phyloP scores from a whole-genome alignment of 1,140 invertebrate species.

The Caenorhabditis remanei region DNA sequence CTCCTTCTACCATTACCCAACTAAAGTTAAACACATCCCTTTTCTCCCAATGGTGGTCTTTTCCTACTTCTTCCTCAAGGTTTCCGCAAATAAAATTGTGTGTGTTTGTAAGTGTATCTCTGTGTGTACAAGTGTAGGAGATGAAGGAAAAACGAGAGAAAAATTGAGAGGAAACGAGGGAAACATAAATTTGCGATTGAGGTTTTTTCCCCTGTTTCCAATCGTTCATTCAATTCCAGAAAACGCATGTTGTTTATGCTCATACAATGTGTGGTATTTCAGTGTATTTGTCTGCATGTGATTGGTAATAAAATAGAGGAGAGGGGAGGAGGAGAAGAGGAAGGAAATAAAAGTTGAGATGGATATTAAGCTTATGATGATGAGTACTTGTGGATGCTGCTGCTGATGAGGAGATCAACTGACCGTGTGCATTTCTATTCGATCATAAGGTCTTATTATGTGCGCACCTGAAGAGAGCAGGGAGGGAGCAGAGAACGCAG shows the following conservation, averaged over 20 bases:
- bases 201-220: not conserved
- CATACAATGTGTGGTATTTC: slow-evolving; percentile 13
- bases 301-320: slow-evolving; percentile 17
- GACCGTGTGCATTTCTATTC: too few species aligned
- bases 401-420: too few species aligned
- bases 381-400: not conserved
- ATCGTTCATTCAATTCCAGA: not conserved
- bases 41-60: not conserved
- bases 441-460: too few species aligned
- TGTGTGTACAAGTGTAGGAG: slow-evolving; percentile 50
- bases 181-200: slow-evolving; percentile 38
- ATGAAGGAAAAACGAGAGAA: not conserved
- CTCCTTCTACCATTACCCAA: slow-evolving; percentile 5
- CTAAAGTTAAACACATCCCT: slow-evolving; percentile 29
- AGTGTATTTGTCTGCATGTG: not conserved
- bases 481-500: too few species aligned
- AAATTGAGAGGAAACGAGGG: not conserved
- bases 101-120: slow-evolving; percentile 49
- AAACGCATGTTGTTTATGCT: not conserved
- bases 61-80: not conserved
- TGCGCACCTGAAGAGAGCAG: too few species aligned
- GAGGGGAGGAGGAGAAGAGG: not conserved
- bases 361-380: not conserved
- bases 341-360: not conserved
- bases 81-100: slow-evolving; percentile 53